phyloP scores from a whole-genome alignment of 1,140 invertebrate genomes.

The Diploscapter pachys region DNA sequence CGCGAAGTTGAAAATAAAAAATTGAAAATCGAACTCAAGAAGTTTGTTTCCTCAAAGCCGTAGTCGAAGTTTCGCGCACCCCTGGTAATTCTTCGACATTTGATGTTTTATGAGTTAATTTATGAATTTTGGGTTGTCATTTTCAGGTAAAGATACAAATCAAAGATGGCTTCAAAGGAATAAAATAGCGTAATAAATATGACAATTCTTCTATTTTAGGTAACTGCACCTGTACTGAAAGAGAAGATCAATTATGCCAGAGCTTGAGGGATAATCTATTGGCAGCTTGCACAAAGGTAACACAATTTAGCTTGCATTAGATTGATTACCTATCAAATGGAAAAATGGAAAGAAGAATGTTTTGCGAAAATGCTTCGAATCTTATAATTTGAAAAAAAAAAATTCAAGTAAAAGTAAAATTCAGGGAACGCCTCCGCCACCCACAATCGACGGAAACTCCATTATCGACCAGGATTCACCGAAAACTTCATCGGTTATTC shows the following conservation, averaged over 20 bases:
- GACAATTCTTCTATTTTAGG: not conserved
- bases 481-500: not conserved
- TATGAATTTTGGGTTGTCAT: too few relatives aligned
- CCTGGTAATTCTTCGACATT: too few relatives aligned
- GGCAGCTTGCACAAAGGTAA: constrained; percentile 26
- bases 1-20: constrained; percentile 4
- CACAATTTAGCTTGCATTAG: not conserved
- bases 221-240: constrained; percentile 29
- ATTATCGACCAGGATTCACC: not conserved
- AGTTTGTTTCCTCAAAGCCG: too few relatives aligned
- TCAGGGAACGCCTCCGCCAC: not conserved
- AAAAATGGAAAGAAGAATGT: not conserved
- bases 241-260: constrained; percentile 29
- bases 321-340: not conserved
- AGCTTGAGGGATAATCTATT: constrained; percentile 32
- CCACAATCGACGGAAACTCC: constrained; percentile 7
- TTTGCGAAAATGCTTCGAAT: not conserved
- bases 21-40: constrained; percentile 4
- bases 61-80: too few relatives aligned
- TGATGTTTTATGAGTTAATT: too few relatives aligned
- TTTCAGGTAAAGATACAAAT: too few relatives aligned
- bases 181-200: too few relatives aligned
- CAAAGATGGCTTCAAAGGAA: too few relatives aligned
- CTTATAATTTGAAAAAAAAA: not conserved
- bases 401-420: not conserved